Evolutionary conservation across 2,888 invertebrate species (phyloP).

Genomic region (Helleia helle): DNA sequence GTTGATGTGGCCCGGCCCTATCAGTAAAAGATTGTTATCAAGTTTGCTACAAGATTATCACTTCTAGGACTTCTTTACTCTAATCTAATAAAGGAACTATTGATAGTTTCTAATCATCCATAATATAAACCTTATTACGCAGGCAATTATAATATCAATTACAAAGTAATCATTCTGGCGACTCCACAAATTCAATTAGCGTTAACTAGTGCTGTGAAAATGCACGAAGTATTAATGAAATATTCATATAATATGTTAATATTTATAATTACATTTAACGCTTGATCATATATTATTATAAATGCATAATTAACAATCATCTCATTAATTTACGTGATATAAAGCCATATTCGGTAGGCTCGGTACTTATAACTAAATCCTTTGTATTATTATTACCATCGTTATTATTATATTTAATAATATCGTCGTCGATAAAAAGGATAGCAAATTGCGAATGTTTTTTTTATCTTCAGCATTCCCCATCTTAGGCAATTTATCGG

Average conservation of each 20-base stretch:
- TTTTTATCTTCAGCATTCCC: too few relatives aligned
- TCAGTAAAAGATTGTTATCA: too few relatives aligned
- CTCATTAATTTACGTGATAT: constrained; percentile 7
- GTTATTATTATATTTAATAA: too few relatives aligned
- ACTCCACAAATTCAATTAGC: constrained; percentile 46
- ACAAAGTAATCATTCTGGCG: constrained; percentile 32
- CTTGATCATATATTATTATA: constrained; percentile 5
- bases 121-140: constrained; percentile 24
- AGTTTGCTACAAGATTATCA: too few relatives aligned
- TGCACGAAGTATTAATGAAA: constrained; percentile 40
- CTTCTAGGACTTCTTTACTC: too few relatives aligned
- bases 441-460: too few relatives aligned
- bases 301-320: constrained; percentile 4
- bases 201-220: constrained; percentile 40
- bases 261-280: constrained; percentile 10
- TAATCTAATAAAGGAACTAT: too few relatives aligned
- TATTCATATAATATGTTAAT: constrained; percentile 25
- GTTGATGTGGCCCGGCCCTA: too few relatives aligned
- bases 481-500: too few relatives aligned
- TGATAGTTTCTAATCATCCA: constrained; percentile 13
- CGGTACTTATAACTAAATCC: background rate
- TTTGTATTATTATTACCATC: too few relatives aligned
- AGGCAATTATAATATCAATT: constrained; percentile 46
- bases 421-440: too few relatives aligned
- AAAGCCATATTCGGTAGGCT: background rate